Evolutionary conservation across 2,888 invertebrate species (phyloP), one percentile per base, ranked within the genome.

Genomic region (Eupeodes latifasciatus): DNA sequence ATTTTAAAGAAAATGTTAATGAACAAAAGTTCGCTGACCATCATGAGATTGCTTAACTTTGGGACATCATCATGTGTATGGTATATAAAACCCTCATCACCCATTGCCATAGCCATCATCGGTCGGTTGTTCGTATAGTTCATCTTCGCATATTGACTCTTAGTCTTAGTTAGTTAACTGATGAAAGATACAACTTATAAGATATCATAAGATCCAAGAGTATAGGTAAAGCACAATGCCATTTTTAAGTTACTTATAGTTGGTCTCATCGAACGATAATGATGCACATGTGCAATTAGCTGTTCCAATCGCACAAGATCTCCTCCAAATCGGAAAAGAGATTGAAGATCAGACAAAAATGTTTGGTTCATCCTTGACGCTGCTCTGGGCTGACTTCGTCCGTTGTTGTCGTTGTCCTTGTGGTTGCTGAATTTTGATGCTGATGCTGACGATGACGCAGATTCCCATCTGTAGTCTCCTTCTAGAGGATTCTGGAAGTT

Each of bases 251-350:
- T 40, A 40, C 40, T 77, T 67, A 47, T 47, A 75, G 77, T 76
- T 84, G 62, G 36, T 51, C 75, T 62, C 71, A 27, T n/a, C 69
- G 47, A 71, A 44, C 84, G 77, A 85, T 88, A 88, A 85, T 81
- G 88, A 81, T 88, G 88, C 88, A 71, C 88, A 88, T 85, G 88
- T 51, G 69, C 88, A 88, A 88, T 88, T 88, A 88, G 88, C 85
- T 85, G 71, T 64, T 81, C 78, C 84, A 78, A 84, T 88, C 81
- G 74, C 81, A 85, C 69, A 85, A 84, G 88, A 85, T 88, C 81
- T 69, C 62, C 66, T 19, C 72, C 53, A 53, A 64, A 85, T 77
- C 85, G 49, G 74, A 16, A 80, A 72, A 83, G 11, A 85, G 79
- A 83, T 83, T 72, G 49, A 51, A 67, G 83, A 87, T 87, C 83